These are phyloP conservation scores for Acanthisitta chloris DNA, from an alignment of 2,113 vertebrate genomes.

Conservation along the genomic window DNA sequence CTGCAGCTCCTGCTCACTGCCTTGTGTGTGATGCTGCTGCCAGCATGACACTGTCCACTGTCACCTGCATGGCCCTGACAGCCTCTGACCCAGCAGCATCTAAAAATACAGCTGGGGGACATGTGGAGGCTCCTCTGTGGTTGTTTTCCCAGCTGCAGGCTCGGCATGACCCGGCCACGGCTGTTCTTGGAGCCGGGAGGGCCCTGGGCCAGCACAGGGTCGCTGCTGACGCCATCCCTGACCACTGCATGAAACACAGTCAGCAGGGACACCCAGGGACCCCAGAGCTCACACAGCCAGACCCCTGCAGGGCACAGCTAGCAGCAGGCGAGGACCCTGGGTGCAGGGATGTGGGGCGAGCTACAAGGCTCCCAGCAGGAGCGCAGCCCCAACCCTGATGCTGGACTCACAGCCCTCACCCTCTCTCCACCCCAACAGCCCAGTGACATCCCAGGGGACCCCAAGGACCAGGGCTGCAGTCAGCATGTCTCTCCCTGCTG, in stretches of 20 bases:
- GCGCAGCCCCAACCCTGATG: fast-evolving
- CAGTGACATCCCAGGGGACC: not conserved
- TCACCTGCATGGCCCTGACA: not conserved
- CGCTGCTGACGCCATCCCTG: not conserved
- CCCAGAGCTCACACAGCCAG: not conserved
- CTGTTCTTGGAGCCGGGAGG: not conserved
- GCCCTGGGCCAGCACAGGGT: not conserved
- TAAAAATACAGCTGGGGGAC: not conserved
- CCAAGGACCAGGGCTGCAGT: not conserved
- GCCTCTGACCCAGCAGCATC: not conserved
- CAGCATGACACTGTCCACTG: not conserved
- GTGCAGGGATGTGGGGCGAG: not conserved
- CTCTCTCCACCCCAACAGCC: not conserved
- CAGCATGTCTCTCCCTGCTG: fast-evolving
- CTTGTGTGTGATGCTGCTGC: fast-evolving
- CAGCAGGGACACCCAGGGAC: fast-evolving
- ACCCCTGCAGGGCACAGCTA: fast-evolving
- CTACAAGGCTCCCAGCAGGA: fast-evolving
- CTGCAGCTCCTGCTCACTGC: fast-evolving
- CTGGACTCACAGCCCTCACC: fast-evolving
- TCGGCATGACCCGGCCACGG: not conserved
- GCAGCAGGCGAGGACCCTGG: not conserved
- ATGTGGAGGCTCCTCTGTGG: fast-evolving
- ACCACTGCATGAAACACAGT: not conserved
- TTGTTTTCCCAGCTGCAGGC: conserved; percentile 46